These are phyloP conservation scores for Smutsia gigantea DNA, from an alignment of 2,797 vertebrate genomes.

Conservation along the genomic window DNA sequence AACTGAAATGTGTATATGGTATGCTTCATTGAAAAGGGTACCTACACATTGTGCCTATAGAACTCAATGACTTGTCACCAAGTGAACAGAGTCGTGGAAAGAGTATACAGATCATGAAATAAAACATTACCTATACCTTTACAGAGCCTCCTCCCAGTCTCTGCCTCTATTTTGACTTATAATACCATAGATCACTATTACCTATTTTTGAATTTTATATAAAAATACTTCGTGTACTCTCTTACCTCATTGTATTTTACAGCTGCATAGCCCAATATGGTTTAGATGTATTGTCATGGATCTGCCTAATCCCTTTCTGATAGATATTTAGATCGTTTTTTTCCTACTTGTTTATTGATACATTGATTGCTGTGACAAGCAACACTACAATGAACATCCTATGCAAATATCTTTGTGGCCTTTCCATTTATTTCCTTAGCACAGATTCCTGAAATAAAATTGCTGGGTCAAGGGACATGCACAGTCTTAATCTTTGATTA, in stretches of 20 bases:
- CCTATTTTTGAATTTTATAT: background rate
- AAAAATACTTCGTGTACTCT: background rate
- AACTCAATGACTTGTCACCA: background rate
- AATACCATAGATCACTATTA: background rate
- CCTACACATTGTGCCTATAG: background rate
- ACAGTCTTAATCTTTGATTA: background rate
- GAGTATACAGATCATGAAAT: background rate
- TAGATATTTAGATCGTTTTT: background rate
- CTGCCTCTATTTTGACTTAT: background rate
- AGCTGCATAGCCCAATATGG: background rate
- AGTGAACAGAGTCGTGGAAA: background rate
- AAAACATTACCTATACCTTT: background rate
- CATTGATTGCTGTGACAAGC: background rate
- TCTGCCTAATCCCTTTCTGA: background rate
- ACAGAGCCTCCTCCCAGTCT: background rate
- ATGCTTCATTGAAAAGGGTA: background rate
- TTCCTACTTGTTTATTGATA: background rate
- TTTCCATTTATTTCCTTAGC: background rate
- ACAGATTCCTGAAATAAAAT: conserved; percentile 8
- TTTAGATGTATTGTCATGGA: background rate
- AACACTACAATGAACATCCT: background rate
- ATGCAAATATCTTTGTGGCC: background rate
- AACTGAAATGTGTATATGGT: background rate
- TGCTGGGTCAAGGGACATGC: background rate
- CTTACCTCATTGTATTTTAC: background rate